Percentiles rank a stretch among this genome's conserved stretches.
Evolutionary conservation across 2,113 vertebrate species (phyloP).

Genomic region (Nicator chloris): DNA sequence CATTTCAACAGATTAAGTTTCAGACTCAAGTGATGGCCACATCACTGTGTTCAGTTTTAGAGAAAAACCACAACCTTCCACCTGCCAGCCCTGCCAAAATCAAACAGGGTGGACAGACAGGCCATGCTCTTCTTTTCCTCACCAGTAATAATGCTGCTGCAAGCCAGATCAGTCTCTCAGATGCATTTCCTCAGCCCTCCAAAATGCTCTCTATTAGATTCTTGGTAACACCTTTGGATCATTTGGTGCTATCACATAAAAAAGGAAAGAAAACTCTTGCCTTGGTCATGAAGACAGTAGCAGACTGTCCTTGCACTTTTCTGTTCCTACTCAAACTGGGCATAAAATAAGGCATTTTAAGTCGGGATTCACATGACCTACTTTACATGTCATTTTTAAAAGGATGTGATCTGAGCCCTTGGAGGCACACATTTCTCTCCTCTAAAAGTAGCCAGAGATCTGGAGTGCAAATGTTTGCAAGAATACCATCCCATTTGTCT

Average conservation of each 20-base stretch:
- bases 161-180: neutral
- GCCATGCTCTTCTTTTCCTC: neutral
- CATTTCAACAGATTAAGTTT: neutral
- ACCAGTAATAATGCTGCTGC: neutral
- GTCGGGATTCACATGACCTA: neutral
- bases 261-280: neutral
- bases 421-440: neutral
- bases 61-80: neutral
- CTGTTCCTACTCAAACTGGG: neutral
- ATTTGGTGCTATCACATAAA: neutral
- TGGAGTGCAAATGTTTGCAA: neutral
- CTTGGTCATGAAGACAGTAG: neutral
- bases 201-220: neutral
- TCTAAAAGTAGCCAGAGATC: neutral
- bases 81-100: neutral
- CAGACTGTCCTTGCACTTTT: neutral
- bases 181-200: neutral
- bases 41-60: neutral
- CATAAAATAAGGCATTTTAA: neutral
- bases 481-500: neutral
- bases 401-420: neutral
- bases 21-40: neutral
- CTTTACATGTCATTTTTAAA: neutral
- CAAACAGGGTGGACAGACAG: neutral
- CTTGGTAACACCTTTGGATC: neutral